phyloP scores from a whole-genome alignment of 2,888 invertebrate species.

The Stenoptilia bipunctidactyla region DNA sequence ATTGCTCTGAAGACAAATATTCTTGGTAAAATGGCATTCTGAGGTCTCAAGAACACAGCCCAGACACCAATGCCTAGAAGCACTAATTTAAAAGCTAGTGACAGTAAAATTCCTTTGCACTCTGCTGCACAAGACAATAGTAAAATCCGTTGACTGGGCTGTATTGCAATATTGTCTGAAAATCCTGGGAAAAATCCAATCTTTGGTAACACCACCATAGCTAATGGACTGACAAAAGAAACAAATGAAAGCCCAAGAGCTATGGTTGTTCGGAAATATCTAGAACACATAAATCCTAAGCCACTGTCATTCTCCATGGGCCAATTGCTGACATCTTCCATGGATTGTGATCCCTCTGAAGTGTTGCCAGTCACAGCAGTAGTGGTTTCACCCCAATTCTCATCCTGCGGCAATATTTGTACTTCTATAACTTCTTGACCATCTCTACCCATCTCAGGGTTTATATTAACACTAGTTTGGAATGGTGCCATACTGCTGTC shows the following conservation, averaged over 20 bases:
- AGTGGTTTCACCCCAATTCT: slow-evolving; percentile 99
- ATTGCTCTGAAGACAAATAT: slow-evolving; percentile 92
- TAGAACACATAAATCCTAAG: slow-evolving; percentile 80
- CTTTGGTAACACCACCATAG: slow-evolving; percentile 95
- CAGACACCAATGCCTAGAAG: slow-evolving; percentile 91
- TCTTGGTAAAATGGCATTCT: slow-evolving; percentile 90
- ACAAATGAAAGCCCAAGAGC: slow-evolving; percentile 83
- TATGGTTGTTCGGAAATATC: slow-evolving; percentile 86
- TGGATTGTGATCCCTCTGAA: slow-evolving; percentile 94
- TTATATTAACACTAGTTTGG: slow-evolving; percentile 87
- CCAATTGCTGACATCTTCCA: slow-evolving; percentile 91
- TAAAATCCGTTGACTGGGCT: slow-evolving; percentile 77
- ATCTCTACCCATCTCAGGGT: slow-evolving; percentile 80
- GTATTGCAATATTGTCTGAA: slow-evolving; percentile 76
- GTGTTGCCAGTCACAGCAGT: slow-evolving; percentile 97
- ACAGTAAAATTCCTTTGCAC: slow-evolving; percentile 93
- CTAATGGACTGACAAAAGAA: slow-evolving; percentile 92
- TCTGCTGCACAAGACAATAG: slow-evolving; percentile 90
- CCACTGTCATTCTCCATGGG: slow-evolving; percentile 81
- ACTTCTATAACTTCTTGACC: slow-evolving; percentile 96
- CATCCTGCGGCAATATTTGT: slow-evolving; percentile 95
- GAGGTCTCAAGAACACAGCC: slow-evolving; percentile 90
- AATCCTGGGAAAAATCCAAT: slow-evolving; percentile 86
- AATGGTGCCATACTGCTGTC: slow-evolving; percentile 83
- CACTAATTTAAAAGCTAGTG: slow-evolving; percentile 91